These are phyloP conservation scores for Entomobrya multifasciata DNA, from an alignment of 2,888 invertebrate genomes.

Conservation along the genomic window DNA sequence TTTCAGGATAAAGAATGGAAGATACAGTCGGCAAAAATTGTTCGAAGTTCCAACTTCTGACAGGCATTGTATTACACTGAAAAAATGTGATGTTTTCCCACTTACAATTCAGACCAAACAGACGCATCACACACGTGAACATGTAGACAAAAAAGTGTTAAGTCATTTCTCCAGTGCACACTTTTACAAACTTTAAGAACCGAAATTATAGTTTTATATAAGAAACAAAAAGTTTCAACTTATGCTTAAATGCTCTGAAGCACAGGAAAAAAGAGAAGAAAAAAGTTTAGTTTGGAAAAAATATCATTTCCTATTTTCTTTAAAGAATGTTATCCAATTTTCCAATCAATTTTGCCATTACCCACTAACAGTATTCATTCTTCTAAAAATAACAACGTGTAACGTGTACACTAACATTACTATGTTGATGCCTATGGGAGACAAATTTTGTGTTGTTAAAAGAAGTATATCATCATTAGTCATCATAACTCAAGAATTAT, in stretches of 20 bases:
- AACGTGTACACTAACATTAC: no score
- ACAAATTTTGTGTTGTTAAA: no score
- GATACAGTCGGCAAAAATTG: slow-evolving; percentile 1
- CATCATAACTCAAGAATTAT: no score
- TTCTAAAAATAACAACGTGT: no score
- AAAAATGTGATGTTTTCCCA: background rate
- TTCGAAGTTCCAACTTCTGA: background rate
- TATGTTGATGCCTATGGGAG: no score
- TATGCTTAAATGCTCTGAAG: background rate
- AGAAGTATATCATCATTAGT: no score
- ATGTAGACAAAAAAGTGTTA: background rate
- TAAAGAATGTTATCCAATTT: slow-evolving; percentile 36
- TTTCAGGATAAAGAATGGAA: background rate
- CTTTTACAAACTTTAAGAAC: no score
- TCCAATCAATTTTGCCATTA: slow-evolving; percentile 42
- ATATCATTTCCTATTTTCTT: slow-evolving; percentile 14
- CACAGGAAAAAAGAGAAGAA: background rate
- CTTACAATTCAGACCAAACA: background rate
- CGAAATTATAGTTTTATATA: background rate
- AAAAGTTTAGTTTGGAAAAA: slow-evolving; percentile 49
- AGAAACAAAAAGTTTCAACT: slow-evolving; percentile 7
- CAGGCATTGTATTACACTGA: slow-evolving; percentile 6
- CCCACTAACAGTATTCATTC: no score
- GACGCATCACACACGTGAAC: background rate
- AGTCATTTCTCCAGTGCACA: slow-evolving; percentile 15